Evolutionary conservation across 2,797 vertebrate species (phyloP).

Genomic region (Tadarida brasiliensis): DNA sequence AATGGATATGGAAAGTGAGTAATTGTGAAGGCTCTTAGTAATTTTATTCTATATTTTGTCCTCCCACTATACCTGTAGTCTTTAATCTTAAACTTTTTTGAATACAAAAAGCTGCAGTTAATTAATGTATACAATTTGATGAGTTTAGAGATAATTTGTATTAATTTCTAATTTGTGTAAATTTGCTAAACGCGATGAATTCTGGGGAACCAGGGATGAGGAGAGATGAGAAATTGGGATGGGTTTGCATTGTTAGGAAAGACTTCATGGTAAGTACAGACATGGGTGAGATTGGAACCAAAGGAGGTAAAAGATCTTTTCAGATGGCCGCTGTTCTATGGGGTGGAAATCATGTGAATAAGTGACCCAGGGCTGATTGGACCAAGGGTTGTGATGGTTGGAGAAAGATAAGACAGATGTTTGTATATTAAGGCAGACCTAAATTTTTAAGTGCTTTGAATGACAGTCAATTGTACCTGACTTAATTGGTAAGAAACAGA

Average conservation of each 20-base stretch:
- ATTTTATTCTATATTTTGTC: conserved; percentile 26
- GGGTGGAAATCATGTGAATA: background rate
- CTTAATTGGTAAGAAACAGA: background rate
- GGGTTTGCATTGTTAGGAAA: background rate
- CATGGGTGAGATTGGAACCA: background rate
- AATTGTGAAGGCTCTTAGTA: background rate
- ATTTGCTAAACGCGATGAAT: background rate
- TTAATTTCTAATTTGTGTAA: background rate
- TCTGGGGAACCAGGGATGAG: background rate
- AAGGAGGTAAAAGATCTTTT: background rate
- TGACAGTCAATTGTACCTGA: background rate
- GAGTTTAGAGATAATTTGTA: background rate
- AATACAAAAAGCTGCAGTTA: background rate
- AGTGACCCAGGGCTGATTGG: background rate
- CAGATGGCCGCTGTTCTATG: background rate
- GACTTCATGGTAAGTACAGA: background rate
- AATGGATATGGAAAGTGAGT: background rate
- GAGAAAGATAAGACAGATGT: background rate
- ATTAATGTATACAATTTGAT: background rate
- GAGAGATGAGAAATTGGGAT: background rate
- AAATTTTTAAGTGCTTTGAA: background rate
- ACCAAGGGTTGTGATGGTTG: background rate
- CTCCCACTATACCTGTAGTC: background rate
- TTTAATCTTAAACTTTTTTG: background rate
- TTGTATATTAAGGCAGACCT: background rate